Conservation (phyloP, 2,113 vertebrate genomes). For the Tapirus terrestris region DNA sequence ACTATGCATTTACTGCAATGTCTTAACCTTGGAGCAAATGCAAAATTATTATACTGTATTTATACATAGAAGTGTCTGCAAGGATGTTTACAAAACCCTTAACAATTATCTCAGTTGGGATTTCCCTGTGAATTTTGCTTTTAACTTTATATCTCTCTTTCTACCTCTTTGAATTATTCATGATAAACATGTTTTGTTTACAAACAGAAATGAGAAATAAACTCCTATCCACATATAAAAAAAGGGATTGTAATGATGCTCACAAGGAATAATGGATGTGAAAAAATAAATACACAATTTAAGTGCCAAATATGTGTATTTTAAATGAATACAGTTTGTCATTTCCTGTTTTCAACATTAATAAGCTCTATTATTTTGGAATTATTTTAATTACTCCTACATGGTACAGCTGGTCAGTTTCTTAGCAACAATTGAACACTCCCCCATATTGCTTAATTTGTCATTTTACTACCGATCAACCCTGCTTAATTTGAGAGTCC, state of each 20-base stretch:
- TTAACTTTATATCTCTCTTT: background rate
- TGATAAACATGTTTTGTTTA: background rate
- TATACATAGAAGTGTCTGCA: background rate
- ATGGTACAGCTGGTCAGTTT: background rate
- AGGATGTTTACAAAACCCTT: background rate
- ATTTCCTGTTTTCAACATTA: slow-evolving; percentile 17
- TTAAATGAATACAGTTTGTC: background rate
- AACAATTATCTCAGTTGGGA: background rate
- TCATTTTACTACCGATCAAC: background rate
- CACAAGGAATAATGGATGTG: background rate
- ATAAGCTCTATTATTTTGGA: background rate
- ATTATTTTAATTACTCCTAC: slow-evolving; percentile 41
- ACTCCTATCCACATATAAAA: background rate
- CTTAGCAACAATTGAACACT: background rate
- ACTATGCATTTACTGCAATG: background rate
- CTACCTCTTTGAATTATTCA: slow-evolving; percentile 17
- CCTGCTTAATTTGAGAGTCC: slow-evolving; percentile 42
- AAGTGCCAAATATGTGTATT: background rate
- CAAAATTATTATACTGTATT: background rate
- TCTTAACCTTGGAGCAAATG: background rate
- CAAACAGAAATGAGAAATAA: slow-evolving; percentile 30
- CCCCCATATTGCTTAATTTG: background rate
- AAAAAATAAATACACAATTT: background rate
- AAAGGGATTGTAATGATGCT: background rate
- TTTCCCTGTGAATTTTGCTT: slow-evolving; percentile 28